phyloP scores from a whole-genome alignment of 2,888 invertebrate genomes.

The Melikaiella ostensackeni region DNA sequence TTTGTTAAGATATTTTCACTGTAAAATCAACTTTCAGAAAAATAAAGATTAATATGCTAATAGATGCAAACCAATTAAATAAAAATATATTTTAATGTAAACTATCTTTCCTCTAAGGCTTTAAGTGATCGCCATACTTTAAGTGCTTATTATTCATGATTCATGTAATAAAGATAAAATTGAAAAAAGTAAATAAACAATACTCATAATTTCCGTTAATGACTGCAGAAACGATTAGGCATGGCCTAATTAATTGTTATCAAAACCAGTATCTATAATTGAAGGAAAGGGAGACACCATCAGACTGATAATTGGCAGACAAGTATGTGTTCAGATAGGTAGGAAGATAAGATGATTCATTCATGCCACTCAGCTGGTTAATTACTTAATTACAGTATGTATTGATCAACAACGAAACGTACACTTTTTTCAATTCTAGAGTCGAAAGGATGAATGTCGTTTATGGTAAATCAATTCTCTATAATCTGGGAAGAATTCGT shows the following conservation, averaged over 20 bases:
- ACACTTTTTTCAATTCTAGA: neutral
- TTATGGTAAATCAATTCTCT: slow-evolving; percentile 28
- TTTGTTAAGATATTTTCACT: neutral
- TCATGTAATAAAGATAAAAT: neutral
- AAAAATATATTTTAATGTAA: neutral
- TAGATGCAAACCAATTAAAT: neutral
- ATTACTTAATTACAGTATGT: slow-evolving; percentile 35
- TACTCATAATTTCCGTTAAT: neutral
- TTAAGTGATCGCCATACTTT: neutral
- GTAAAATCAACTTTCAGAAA: neutral
- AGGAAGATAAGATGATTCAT: slow-evolving; percentile 27
- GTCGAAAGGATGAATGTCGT: neutral
- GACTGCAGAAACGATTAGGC: neutral
- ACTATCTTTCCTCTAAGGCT: neutral
- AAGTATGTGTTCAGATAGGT: slow-evolving; percentile 31
- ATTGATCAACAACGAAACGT: slow-evolving; percentile 19
- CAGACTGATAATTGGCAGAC: slow-evolving; percentile 23
- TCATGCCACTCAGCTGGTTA: slow-evolving; percentile 27
- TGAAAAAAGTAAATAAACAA: slow-evolving; percentile 18
- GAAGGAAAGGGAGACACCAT: slow-evolving; percentile 11
- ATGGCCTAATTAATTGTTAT: slow-evolving; percentile 26
- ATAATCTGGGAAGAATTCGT: slow-evolving; percentile 1
- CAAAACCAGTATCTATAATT: slow-evolving; percentile 11
- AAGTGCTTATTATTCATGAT: neutral
- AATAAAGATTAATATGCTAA: neutral